Evolutionary conservation across 2,888 invertebrate genomes (phyloP), one percentile per base, ranked within the genome.

Genomic region (Hydriomena furcata): DNA sequence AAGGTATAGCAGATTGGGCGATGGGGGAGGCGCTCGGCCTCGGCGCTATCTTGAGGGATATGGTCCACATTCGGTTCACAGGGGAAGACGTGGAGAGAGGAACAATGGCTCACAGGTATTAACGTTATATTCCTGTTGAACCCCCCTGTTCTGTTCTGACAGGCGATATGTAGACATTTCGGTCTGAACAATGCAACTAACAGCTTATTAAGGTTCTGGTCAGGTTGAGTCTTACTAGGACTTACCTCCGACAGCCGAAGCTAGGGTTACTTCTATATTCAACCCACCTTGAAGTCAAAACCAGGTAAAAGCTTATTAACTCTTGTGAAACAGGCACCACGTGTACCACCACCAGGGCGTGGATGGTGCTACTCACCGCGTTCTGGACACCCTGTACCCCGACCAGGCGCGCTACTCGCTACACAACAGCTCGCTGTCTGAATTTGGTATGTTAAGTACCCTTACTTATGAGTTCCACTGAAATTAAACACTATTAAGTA

Each of bases 51-150:
- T 81, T 97, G 30, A 93, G 94, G 58, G 95, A 96, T 63, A 93
- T 93, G 20, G 90, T 94, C 52, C 95, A 95, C 73, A 94, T 97
- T 3, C 88, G 96, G 28, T 86, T 96, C 23, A 91, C 92, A 1
- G 96, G 97, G 0, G 91, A 96, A 77, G 97, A 97, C 73, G 95
- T 95, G 0, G 96, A 96, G 77, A 90, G 97, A 63, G 96, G 96
- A 42, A 96, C 96, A 8, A 95, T 96, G 91, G 92, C 92, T 0
- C 93, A 93, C 68, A 82, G 89, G 89, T 87, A 53, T n/a, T n/a
- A n/a, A n/a, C n/a, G n/a, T n/a, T n/a, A n/a, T n/a, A n/a, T n/a
- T n/a, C n/a, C n/a, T n/a, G n/a, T n/a, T n/a, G n/a, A n/a, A n/a
- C n/a, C n/a, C n/a, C n/a, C n/a, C n/a, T n/a, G n/a, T n/a, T n/a